phyloP scores from a whole-genome alignment of 1,140 invertebrate genomes.

The Mizuhopecten yessoensis region DNA sequence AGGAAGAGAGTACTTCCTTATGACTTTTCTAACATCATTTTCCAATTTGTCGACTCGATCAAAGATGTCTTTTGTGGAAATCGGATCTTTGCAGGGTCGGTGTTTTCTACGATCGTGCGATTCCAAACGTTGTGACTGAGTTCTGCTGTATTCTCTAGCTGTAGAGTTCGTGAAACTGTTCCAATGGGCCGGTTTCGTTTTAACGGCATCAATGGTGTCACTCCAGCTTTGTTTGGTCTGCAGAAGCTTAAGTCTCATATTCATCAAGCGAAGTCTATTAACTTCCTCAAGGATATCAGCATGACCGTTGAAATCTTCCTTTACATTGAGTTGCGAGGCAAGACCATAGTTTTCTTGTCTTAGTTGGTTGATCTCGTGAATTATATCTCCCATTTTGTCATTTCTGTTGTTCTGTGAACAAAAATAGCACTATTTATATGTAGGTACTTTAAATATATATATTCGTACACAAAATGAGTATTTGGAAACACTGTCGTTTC shows the following conservation, averaged over 20 bases:
- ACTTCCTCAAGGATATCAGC: background rate
- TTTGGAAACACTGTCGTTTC: too few species aligned
- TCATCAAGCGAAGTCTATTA: background rate
- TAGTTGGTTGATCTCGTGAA: background rate
- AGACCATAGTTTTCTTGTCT: background rate
- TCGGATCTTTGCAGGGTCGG: background rate
- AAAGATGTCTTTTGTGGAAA: background rate
- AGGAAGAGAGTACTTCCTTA: background rate
- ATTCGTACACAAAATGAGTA: too few species aligned
- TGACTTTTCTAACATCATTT: background rate
- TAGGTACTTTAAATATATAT: too few species aligned
- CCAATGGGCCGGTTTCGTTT: background rate
- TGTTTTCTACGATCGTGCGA: background rate
- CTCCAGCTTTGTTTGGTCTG: background rate
- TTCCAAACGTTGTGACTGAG: background rate
- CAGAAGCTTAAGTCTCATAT: background rate
- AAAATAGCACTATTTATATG: too few species aligned
- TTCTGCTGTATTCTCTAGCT: background rate
- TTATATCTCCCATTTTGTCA: background rate
- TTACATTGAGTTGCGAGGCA: background rate
- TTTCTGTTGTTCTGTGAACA: background rate
- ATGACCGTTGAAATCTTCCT: background rate
- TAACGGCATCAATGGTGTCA: background rate
- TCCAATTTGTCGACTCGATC: background rate
- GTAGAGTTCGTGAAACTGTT: background rate